These are phyloP conservation scores for Gymnorhina tibicen DNA, from an alignment of 2,113 vertebrate genomes.

Conservation along the genomic window DNA sequence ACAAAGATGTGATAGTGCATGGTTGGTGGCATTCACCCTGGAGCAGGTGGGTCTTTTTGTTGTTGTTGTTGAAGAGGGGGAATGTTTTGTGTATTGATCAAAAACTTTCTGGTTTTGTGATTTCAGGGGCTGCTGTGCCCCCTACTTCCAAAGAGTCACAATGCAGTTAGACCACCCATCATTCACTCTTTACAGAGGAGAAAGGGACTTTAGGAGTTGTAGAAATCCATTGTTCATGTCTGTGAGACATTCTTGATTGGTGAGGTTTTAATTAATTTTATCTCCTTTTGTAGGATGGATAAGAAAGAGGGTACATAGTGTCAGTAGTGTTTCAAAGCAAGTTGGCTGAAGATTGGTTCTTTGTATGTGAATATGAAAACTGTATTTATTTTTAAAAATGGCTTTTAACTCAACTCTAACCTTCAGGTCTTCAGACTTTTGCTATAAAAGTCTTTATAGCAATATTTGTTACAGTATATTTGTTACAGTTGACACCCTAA, in stretches of 20 bases:
- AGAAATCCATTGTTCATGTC: not conserved
- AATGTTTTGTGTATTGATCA: not conserved
- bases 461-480: not conserved
- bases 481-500: not conserved
- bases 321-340: not conserved
- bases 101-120: not conserved
- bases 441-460: not conserved
- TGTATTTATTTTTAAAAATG: not conserved
- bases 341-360: not conserved
- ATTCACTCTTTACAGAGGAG: not conserved
- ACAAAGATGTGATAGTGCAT: conserved; percentile 31
- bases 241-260: not conserved
- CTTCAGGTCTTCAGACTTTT: not conserved
- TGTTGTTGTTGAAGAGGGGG: not conserved
- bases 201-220: not conserved
- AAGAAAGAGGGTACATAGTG: not conserved
- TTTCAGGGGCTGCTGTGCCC: conserved; percentile 5
- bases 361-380: not conserved
- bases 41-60: conserved; percentile 47
- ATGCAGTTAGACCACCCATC: not conserved
- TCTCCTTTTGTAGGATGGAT: not conserved
- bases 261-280: not conserved
- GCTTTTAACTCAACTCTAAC: not conserved
- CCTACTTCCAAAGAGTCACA: not conserved
- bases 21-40: conserved; percentile 43